Percentiles rank a stretch among this genome's conserved stretches.
phyloP scores from a whole-genome alignment of 2,797 vertebrate species.

The Rhyacichthys aspro region DNA sequence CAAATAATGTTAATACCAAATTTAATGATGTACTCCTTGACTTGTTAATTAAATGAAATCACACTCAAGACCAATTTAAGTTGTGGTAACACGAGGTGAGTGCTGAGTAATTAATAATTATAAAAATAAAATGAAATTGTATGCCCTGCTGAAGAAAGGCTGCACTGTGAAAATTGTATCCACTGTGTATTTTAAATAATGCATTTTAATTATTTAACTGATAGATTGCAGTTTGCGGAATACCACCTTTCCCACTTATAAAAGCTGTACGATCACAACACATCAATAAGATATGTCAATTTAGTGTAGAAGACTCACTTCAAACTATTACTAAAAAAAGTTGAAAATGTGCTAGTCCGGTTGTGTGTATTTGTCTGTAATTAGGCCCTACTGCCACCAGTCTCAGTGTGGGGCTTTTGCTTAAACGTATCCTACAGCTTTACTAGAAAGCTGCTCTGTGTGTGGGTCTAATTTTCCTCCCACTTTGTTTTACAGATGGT shows the following conservation, averaged over 20 bases:
- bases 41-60: conserved; percentile 65
- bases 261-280: no score
- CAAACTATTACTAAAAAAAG: no score
- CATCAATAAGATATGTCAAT: no score
- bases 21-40: conserved; percentile 49
- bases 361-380: background rate
- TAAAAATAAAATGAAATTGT: conserved; percentile 51
- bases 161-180: conserved; percentile 6
- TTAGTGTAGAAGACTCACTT: no score
- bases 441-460: conserved; percentile 6
- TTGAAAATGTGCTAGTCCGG: conserved; percentile 5
- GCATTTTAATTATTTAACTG: conserved; percentile 12
- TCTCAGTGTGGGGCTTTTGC: conserved; percentile 3
- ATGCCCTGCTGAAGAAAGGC: conserved; percentile 17
- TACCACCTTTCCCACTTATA: conserved; percentile 17
- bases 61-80: conserved; percentile 61
- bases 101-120: conserved; percentile 57
- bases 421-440: conserved; percentile 2
- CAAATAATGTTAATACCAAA: conserved; percentile 48
- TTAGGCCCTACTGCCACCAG: background rate
- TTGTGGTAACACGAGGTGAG: conserved; percentile 57
- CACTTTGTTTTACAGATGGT: conserved; percentile 72
- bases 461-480: conserved; percentile 39
- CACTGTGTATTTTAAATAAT: conserved; percentile 7
- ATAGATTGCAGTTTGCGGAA: background rate